These are phyloP conservation scores for Protomyctophum bolini DNA, from an alignment of 2,113 vertebrate species.

Conservation along the genomic window DNA sequence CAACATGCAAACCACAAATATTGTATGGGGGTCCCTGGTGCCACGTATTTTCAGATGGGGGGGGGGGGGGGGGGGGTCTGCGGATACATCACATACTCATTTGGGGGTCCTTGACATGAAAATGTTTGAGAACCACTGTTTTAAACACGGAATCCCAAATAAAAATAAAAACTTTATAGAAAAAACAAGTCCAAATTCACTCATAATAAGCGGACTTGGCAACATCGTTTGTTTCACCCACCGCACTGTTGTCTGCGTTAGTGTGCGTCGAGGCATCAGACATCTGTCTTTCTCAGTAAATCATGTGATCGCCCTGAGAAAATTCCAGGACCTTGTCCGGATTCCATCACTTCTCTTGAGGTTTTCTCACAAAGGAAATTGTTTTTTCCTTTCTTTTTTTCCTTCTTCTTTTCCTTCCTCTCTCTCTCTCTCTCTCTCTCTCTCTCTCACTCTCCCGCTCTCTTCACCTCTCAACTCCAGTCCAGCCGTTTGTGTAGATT, in stretches of 20 bases:
- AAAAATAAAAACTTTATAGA: no score
- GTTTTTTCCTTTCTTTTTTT: slow-evolving; percentile 23
- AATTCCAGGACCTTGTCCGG: slow-evolving; percentile 32
- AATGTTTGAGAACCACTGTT: no score
- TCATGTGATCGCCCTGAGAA: slow-evolving; percentile 46
- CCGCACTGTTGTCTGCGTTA: slow-evolving; percentile 10
- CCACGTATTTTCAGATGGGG: no score
- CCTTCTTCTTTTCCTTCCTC: not conserved
- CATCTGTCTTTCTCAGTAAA: slow-evolving; percentile 49
- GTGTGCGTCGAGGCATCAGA: slow-evolving; percentile 26
- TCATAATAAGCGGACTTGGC: no score
- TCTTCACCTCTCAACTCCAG: not conserved
- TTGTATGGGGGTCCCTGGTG: no score
- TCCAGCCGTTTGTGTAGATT: slow-evolving; percentile 29
- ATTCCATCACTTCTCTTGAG: slow-evolving; percentile 17
- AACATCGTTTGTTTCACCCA: not conserved
- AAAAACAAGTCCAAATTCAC: no score
- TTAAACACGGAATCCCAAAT: no score
- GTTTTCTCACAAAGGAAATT: slow-evolving; percentile 32
- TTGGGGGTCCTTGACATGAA: no score
- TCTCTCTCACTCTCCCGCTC: not conserved
- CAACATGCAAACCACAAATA: no score
- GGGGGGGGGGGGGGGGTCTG: no score
- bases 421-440: not conserved
- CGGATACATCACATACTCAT: no score